Evolutionary conservation across 1,140 invertebrate species (phyloP).

Genomic region (Ostrea denselamellosa): DNA sequence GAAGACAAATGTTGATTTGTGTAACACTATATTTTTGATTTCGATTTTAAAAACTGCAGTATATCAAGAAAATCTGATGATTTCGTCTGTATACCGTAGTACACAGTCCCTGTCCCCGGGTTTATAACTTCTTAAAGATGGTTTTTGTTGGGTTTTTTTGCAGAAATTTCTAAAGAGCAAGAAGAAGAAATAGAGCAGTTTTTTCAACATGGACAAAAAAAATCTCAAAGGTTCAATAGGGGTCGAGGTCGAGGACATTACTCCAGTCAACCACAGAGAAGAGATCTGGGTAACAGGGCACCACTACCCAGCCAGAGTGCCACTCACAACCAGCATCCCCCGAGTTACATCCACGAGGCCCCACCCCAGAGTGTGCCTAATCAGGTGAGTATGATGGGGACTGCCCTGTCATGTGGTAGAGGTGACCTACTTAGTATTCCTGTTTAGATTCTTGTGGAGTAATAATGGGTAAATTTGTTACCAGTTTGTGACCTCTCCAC

Average conservation of each 20-base stretch:
- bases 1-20: too few species aligned
- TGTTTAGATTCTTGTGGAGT: too few species aligned
- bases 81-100: too few species aligned
- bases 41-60: too few species aligned
- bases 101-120: too few species aligned
- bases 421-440: too few species aligned
- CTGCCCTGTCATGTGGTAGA: too few species aligned
- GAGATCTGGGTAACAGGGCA: neutral
- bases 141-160: neutral
- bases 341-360: neutral
- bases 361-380: neutral
- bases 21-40: too few species aligned
- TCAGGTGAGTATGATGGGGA: neutral
- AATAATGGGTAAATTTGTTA: too few species aligned
- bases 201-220: neutral
- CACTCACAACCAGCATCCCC: neutral
- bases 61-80: too few species aligned
- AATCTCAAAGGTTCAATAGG: neutral
- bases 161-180: slow-evolving; percentile 1
- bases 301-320: neutral
- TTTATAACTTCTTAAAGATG: too few species aligned
- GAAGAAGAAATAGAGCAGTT: slow-evolving; percentile 30
- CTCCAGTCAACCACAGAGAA: neutral
- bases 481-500: too few species aligned
- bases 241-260: neutral